Conservation (phyloP, 1,140 invertebrate genomes). For the Tyrophagus putrescentiae region DNA sequence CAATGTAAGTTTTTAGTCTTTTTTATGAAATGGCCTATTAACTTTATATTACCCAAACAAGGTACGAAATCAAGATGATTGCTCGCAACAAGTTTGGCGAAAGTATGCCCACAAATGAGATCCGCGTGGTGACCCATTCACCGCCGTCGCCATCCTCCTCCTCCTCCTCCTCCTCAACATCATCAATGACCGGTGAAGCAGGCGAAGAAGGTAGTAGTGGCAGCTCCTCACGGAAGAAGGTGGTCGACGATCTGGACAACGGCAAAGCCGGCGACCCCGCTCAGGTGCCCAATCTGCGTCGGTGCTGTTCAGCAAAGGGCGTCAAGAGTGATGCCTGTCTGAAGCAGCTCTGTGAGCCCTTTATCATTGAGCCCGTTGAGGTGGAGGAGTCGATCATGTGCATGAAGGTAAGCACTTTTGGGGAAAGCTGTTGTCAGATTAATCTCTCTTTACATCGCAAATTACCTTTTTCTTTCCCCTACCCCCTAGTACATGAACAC, state of each 20-base stretch:
- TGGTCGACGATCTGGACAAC: conserved; percentile 17
- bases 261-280: conserved; percentile 39
- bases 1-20: too few relatives aligned
- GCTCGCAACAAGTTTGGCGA: conserved; percentile 54
- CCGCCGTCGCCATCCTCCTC: too few relatives aligned
- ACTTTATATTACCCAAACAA: too few relatives aligned
- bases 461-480: conserved; percentile 55
- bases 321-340: conserved; percentile 55
- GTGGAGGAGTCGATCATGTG: conserved; percentile 62
- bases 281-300: conserved; percentile 50
- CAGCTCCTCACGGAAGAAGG: not conserved
- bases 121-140: conserved; percentile 50
- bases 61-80: conserved; percentile 58
- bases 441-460: too few relatives aligned
- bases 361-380: conserved; percentile 41
- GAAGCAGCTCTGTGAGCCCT: conserved; percentile 59
- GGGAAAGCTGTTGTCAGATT: too few relatives aligned
- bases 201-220: not conserved
- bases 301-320: conserved; percentile 52
- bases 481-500: conserved; percentile 39
- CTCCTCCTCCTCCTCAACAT: too few relatives aligned
- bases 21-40: too few relatives aligned
- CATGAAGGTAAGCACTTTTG: conserved; percentile 62
- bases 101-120: conserved; percentile 51
- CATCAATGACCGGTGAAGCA: too few relatives aligned